These are phyloP conservation scores for Oxyura jamaicensis DNA, from an alignment of 2,113 vertebrate species.

Conservation along the genomic window DNA sequence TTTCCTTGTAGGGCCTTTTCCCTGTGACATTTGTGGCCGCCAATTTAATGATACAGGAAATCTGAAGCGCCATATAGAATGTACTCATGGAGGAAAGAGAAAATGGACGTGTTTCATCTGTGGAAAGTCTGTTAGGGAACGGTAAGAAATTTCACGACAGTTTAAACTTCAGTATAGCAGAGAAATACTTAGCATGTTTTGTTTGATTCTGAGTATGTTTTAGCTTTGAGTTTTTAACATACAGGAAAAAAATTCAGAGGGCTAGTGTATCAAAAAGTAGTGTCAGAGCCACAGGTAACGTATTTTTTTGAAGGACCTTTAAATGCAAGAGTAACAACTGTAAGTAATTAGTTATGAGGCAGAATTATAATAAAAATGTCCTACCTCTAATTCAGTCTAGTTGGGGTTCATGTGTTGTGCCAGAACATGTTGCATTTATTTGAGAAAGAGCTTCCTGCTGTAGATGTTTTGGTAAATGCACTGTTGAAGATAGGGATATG, in stretches of 20 bases:
- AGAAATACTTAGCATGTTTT: not conserved
- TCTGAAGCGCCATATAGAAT: slow-evolving; percentile 95
- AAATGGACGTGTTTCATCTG: slow-evolving; percentile 98
- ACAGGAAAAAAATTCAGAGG: not conserved
- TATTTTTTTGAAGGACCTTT: not conserved
- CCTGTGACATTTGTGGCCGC: slow-evolving; percentile 96
- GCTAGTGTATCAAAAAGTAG: not conserved
- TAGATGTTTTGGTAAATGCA: not conserved
- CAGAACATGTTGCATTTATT: not conserved
- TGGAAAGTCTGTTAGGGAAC: slow-evolving; percentile 96
- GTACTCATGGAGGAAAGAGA: slow-evolving; percentile 96
- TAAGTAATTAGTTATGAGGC: not conserved
- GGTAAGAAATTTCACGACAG: slow-evolving; percentile 73
- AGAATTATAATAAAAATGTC: not conserved
- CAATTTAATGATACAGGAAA: slow-evolving; percentile 98
- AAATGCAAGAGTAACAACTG: not conserved
- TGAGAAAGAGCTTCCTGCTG: not conserved
- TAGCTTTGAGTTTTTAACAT: not conserved
- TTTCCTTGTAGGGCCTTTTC: slow-evolving; percentile 88
- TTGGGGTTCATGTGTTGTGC: not conserved
- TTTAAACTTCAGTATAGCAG: not conserved
- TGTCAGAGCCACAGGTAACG: not conserved
- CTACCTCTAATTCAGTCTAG: not conserved
- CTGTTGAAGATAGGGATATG: not conserved
- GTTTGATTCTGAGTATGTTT: not conserved